These are phyloP conservation scores for Cyanoderma ruficeps DNA, from an alignment of 2,113 vertebrate species.

Conservation along the genomic window DNA sequence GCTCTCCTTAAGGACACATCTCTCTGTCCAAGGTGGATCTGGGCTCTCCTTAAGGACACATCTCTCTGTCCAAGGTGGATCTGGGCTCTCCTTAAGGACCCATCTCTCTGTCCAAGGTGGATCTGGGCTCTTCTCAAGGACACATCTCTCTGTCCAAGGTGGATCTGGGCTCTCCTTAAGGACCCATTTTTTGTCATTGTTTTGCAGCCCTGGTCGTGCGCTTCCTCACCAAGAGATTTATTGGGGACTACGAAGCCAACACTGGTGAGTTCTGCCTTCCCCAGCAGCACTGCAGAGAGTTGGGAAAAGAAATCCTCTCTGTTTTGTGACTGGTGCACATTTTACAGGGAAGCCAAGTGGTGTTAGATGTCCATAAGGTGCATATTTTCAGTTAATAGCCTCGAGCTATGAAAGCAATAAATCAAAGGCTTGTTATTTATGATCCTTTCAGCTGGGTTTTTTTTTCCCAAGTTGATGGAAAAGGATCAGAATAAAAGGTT, in stretches of 20 bases:
- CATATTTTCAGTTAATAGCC: conserved; percentile 61
- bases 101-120: background rate
- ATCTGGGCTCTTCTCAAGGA: background rate
- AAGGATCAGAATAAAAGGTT: conserved; percentile 32
- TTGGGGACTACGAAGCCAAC: conserved; percentile 93
- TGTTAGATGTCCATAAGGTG: conserved; percentile 40
- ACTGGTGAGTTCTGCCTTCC: conserved; percentile 79
- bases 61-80: background rate
- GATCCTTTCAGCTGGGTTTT: background rate
- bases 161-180: no score
- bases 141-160: background rate
- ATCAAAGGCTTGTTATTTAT: conserved; percentile 59
- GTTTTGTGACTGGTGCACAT: background rate
- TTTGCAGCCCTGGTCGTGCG: conserved; percentile 87
- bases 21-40: background rate
- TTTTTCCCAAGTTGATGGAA: background rate
- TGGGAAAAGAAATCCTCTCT: background rate
- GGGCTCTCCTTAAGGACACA: no score
- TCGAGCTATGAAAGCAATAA: conserved; percentile 50
- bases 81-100: no score
- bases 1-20: background rate
- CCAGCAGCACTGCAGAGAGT: background rate
- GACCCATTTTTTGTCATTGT: background rate
- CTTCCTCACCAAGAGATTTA: conserved; percentile 92
- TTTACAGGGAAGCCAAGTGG: conserved; percentile 10